Conservation (phyloP, 1,140 invertebrate species). For the fruit fly (Drosophila melanogaster) region Release_6_plus_ISO1_MT NC_004354.4:11347001-11347500, state of each 20-base stretch:
- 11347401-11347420: constrained; percentile 95
- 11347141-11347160: constrained; percentile 90
- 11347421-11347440: constrained; percentile 93
- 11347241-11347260: constrained; percentile 87
- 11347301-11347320: constrained; percentile 93
- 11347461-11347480: constrained; percentile 88
- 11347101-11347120: constrained; percentile 85
- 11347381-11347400: constrained; percentile 96
- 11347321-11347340: constrained; percentile 94
- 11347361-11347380: constrained; percentile 94
- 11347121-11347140: constrained; percentile 90
- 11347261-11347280: constrained; percentile 82
- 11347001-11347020: constrained; percentile 86
- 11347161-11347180: constrained; percentile 88
- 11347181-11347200: constrained; percentile 86
- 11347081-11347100: constrained; percentile 89
- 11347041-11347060: constrained; percentile 92
- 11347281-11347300: constrained; percentile 95
- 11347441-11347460: constrained; percentile 96
- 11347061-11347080: constrained; percentile 89
- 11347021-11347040: constrained; percentile 88
- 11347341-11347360: constrained; percentile 92
- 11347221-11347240: constrained; percentile 92
- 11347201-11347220: constrained; percentile 87
- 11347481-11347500: constrained; percentile 98